Conservation (phyloP, 2,888 invertebrate species). For the Hirtodrosophila trivittata region DNA sequence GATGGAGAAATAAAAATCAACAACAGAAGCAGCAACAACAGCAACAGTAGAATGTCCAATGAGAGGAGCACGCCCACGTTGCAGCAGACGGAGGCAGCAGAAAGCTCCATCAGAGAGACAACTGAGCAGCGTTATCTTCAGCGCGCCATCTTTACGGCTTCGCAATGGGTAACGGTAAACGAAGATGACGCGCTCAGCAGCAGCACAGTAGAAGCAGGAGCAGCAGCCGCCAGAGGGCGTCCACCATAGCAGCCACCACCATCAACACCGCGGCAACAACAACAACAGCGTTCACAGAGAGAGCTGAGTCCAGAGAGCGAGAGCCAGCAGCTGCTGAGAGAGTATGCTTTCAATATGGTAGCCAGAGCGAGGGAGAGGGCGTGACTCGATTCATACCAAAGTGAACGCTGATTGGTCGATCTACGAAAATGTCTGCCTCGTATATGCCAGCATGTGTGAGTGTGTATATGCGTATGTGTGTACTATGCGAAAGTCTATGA, state of each 20-base stretch:
- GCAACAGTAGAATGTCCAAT: constrained; percentile 8
- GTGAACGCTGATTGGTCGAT: constrained; percentile 39
- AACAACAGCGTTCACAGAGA: constrained; percentile 9
- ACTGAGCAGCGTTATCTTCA: constrained; percentile 30
- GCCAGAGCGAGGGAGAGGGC: constrained; percentile 53
- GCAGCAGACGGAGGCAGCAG: constrained; percentile 2
- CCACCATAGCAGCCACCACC: constrained; percentile 58
- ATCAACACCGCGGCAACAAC: constrained; percentile 34
- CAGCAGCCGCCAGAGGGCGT: constrained; percentile 58
- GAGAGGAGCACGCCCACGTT: constrained; percentile 37
- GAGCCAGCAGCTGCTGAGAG: constrained; percentile 25
- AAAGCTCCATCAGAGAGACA: constrained; percentile 33
- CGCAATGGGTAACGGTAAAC: constrained; percentile 52
- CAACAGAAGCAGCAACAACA: constrained; percentile 4
- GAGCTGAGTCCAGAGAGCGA: constrained; percentile 9
- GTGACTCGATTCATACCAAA: constrained; percentile 36
- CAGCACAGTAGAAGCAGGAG: constrained; percentile 13
- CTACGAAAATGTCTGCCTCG: constrained; percentile 48
- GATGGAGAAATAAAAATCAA: constrained; percentile 45
- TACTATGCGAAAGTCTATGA: constrained; percentile 39
- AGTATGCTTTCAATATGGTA: constrained; percentile 1
- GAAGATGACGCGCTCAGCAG: constrained; percentile 41
- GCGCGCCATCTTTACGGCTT: constrained; percentile 52
- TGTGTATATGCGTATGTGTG: constrained; percentile 8
- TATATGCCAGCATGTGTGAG: constrained; percentile 22